Conservation (phyloP, 2,888 invertebrate genomes). For the Globia sparganii region DNA sequence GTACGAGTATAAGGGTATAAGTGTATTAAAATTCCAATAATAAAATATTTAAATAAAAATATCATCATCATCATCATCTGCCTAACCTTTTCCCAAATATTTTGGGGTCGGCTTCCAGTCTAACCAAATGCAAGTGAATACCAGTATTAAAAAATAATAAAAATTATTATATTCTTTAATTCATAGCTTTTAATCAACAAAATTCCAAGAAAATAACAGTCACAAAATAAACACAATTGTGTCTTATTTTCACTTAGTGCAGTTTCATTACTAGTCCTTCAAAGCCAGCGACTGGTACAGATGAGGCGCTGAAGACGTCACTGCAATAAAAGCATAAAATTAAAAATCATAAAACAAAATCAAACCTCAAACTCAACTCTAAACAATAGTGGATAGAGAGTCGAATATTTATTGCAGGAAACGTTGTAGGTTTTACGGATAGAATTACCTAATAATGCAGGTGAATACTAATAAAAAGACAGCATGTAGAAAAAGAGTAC, state of each 20-base stretch:
- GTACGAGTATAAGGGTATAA: no score
- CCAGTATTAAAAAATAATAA: no score
- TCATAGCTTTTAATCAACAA: constrained; percentile 23
- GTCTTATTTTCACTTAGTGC: constrained; percentile 53
- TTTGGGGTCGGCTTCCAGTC: no score
- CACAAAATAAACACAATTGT: neutral
- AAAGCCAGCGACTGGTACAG: constrained; percentile 79
- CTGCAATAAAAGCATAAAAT: constrained; percentile 70
- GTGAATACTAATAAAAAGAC: neutral
- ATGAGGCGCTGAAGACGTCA: constrained; percentile 74
- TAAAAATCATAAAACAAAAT: constrained; percentile 5
- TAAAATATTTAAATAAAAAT: no score
- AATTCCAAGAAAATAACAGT: neutral
- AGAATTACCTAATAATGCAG: neutral
- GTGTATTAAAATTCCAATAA: neutral
- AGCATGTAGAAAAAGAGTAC: neutral
- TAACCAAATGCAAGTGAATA: no score
- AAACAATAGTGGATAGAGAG: no score
- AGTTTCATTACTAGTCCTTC: constrained; percentile 83
- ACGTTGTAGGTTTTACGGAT: neutral
- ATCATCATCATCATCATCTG: no score
- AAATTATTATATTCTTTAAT: neutral
- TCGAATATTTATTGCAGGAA: neutral
- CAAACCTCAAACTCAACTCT: neutral
- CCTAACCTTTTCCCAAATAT: no score